phyloP scores from a whole-genome alignment of 2,797 vertebrate genomes.

The Neopelma chrysocephalum region DNA sequence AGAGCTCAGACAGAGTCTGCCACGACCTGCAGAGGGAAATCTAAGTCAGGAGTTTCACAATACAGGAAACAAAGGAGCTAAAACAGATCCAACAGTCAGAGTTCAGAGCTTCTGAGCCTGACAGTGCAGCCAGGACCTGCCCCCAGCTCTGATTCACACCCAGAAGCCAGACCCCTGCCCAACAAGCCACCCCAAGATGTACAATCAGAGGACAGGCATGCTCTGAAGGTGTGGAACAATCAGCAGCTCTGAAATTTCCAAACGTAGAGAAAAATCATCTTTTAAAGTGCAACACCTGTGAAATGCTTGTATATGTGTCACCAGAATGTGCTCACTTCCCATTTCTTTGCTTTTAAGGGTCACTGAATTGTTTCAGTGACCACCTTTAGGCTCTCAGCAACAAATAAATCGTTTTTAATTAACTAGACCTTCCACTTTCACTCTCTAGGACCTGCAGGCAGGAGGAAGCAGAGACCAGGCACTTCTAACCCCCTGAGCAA shows the following conservation, averaged over 20 bases:
- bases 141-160: accelerated
- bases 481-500: no score
- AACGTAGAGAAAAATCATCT: accelerated
- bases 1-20: neutral
- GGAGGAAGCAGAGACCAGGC: neutral
- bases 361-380: neutral
- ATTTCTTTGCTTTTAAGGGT: neutral
- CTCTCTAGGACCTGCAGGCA: neutral
- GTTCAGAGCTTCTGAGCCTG: accelerated
- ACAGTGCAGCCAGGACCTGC: neutral
- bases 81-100: neutral
- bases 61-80: neutral
- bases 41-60: neutral
- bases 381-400: neutral
- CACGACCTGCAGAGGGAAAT: neutral
- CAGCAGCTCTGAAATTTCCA: neutral
- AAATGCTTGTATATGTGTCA: accelerated
- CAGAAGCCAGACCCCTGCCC: neutral
- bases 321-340: neutral
- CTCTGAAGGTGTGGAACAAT: neutral
- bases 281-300: neutral
- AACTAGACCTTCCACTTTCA: neutral
- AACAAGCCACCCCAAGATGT: accelerated
- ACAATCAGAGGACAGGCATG: neutral
- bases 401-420: neutral